Evolutionary conservation across 2,888 invertebrate genomes (phyloP), one percentile per base, ranked within the genome.

Genomic region (Xestia xanthographa): DNA sequence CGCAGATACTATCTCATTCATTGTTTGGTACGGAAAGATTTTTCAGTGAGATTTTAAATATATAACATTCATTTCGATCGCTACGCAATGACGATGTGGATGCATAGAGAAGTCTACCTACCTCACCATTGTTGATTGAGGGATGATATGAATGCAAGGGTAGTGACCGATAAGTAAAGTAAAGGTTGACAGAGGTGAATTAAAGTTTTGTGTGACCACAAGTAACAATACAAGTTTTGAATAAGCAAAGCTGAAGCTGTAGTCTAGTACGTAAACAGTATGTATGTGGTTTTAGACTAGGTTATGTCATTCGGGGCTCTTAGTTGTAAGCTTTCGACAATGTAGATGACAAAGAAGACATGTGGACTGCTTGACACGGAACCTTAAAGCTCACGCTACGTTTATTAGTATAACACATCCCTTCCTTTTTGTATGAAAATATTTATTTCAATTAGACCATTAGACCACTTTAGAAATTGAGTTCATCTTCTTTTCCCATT

Each of bases 1-100:
- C 66, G 17, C 11, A 62, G 34, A 41, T 56, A 50, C 29, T 17
- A 48, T 70, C 62, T 72, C 50, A 69, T 58, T 69, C 43, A 43
- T 50, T 60, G 6, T 48, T 58, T 50, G 26, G 53, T 48, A 43
- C 34, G 22, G 14, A 58, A 53, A 45, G 22, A n/a, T 34, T 62
- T 68, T 77, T 50, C 29, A 77, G 43, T 66, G 22, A 22, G 38
- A 34, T 43, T 26, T 58, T 45, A 0, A 11, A 22, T 20, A 11
- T 34, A 34, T 34, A n/a, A 14, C 34, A n/a, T 50, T 26, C 1
- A 43, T 63, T 45, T 20, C 22, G 5, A 63, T 62, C 0, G 17
- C 29, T 43, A 9, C n/a, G 4, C 5, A 20, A 22, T 38, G 38
- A 58, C 8, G 48, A 48, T 60, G 48, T 48, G 3, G 38, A 45